These are phyloP conservation scores for Cariama cristata DNA, from an alignment of 2,113 vertebrate species.

Conservation along the genomic window DNA sequence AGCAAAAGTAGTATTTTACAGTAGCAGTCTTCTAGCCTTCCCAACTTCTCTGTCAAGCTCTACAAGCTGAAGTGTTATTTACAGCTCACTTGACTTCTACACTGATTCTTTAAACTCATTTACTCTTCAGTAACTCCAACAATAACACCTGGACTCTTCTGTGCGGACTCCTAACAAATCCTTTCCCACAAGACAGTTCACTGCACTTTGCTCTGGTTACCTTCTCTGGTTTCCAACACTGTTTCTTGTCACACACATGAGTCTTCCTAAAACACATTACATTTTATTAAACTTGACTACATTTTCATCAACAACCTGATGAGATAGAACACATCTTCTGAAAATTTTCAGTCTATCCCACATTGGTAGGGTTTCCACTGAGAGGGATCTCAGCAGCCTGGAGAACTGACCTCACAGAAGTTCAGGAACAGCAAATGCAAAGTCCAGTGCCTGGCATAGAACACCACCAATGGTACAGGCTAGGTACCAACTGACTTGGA, in stretches of 20 bases:
- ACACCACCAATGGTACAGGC: background rate
- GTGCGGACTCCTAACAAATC: background rate
- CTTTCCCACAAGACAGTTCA: background rate
- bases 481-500: background rate
- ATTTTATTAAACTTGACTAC: background rate
- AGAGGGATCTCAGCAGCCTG: background rate
- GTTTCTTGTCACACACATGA: background rate
- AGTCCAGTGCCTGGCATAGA: background rate
- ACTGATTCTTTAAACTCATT: background rate
- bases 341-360: background rate
- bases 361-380: background rate
- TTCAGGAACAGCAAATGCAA: background rate
- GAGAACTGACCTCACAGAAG: background rate
- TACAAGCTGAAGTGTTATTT: background rate
- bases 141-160: background rate
- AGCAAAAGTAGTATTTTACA: background rate
- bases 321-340: background rate
- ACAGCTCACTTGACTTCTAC: background rate
- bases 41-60: background rate
- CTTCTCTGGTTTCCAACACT: background rate
- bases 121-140: background rate
- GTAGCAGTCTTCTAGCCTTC: background rate
- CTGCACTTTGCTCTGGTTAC: background rate
- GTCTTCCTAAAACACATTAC: background rate
- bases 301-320: background rate